phyloP scores from a whole-genome alignment of 2,888 invertebrate genomes.

The Dusona sp. region DNA sequence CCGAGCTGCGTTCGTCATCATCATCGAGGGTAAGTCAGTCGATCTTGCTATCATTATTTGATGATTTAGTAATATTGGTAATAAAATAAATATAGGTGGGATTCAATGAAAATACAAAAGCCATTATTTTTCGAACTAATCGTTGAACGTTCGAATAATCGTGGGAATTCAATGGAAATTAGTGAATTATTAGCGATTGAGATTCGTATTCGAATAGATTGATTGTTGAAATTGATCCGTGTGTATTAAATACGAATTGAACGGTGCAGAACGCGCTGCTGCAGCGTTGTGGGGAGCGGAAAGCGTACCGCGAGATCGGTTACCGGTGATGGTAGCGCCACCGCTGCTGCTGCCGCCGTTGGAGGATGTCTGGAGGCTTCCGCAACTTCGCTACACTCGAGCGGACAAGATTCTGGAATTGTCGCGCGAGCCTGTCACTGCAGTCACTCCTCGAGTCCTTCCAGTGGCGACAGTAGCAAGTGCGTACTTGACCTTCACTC shows the following conservation, averaged over 20 bases:
- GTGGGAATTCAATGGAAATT: background rate
- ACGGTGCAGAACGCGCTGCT: constrained; percentile 71
- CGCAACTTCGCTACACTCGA: constrained; percentile 92
- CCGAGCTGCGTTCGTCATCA: constrained; percentile 79
- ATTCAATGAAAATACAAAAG: background rate
- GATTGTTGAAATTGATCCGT: background rate
- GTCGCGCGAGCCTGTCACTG: constrained; percentile 88
- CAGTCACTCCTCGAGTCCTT: constrained; percentile 88
- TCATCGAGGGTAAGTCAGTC: constrained; percentile 75
- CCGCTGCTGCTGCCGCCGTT: constrained; percentile 72
- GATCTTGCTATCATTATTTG: background rate
- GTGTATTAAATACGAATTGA: constrained; percentile 56
- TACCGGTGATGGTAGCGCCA: constrained; percentile 78
- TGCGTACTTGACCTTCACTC: constrained; percentile 82
- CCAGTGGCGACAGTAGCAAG: constrained; percentile 91
- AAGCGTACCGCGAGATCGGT: constrained; percentile 75
- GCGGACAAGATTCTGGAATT: constrained; percentile 93
- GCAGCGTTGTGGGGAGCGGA: constrained; percentile 73
- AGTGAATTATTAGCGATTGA: background rate
- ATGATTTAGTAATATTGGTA: background rate
- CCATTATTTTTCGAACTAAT: background rate
- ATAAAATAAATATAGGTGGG: background rate
- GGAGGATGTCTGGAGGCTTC: constrained; percentile 88
- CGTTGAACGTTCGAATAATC: background rate
- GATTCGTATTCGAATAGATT: background rate